Conservation (phyloP, 1,140 invertebrate species). For the Vollenhovia emeryi region DNA sequence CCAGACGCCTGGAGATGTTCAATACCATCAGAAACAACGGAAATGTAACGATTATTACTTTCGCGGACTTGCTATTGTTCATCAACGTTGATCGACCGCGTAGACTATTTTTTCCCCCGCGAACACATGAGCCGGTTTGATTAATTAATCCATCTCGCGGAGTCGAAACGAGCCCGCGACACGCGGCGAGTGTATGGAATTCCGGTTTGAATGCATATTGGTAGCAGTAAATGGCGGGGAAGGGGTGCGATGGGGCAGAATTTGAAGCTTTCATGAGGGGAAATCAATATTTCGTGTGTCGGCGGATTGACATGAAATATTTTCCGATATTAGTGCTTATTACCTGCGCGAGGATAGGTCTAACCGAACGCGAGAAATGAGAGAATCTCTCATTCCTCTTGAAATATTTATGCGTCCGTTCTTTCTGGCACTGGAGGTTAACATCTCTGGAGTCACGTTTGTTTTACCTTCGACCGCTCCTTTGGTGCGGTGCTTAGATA, state of each 20-base stretch:
- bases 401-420: background rate
- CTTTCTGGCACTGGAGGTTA: constrained; percentile 53
- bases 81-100: constrained; percentile 59
- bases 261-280: constrained; percentile 67
- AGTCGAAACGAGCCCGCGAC: constrained; percentile 74
- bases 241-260: constrained; percentile 42
- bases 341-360: constrained; percentile 73
- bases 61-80: constrained; percentile 54
- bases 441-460: constrained; percentile 51
- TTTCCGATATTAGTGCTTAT: constrained; percentile 81
- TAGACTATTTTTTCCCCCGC: constrained; percentile 70
- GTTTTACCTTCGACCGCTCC: constrained; percentile 44
- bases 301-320: constrained; percentile 81
- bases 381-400: constrained; percentile 65
- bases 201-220: constrained; percentile 80
- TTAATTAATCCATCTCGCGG: constrained; percentile 79
- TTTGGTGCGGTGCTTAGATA: background rate
- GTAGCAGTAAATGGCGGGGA: constrained; percentile 58
- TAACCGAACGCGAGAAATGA: constrained; percentile 68
- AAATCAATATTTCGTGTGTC: constrained; percentile 79
- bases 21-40: background rate
- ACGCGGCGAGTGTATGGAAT: constrained; percentile 74
- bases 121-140: constrained; percentile 70
- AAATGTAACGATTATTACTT: constrained; percentile 57
- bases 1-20: background rate